Evolutionary conservation across 1,140 invertebrate species (phyloP), one percentile per base, ranked within the genome.

Genomic region (Bombus difficillimus): DNA sequence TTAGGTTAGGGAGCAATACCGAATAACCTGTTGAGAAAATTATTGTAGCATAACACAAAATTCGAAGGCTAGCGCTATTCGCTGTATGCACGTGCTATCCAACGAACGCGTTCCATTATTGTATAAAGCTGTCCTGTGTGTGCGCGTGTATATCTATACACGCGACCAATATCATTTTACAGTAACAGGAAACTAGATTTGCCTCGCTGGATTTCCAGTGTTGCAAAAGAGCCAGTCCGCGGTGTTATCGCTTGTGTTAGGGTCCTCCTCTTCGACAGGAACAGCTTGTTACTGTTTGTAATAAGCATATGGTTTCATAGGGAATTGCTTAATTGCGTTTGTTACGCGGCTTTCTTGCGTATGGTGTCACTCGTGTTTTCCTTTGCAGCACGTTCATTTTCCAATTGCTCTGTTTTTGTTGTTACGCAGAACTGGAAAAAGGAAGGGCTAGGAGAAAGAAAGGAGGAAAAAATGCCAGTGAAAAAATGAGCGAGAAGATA

Each of bases 11-110:
- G 10, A 12, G 32, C 28, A 73, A 76, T 37, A 53, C n/a, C n/a
- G 66, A 78, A 77, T 77, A 83, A 83, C 74, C 82, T 83, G 82
- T 83, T 78, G 66, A 62, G 73, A 77, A 68, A n/a, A 32, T 71
- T 72, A 62, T 79, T 10, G 53, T 15, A 53, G 34, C n/a, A 32
- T 75, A 68, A 18, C 41, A 32, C n/a, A 39, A 77, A 77, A 83
- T 82, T 82, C 72, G 57, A 28, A 39, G 25, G 47, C 22, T 32
- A 64, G 3, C 41, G 4, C 6, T 1, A 3, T n/a, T 37, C 43
- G n/a, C 12, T 37, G 28, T 18, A 18, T 13, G 5, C 32, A 18
- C 12, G 71, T 47, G 34, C 25, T 28, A 47, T 75, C n/a, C 66
- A 28, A 2, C 39, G 13, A 69, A 25, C 8, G 18, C 15, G n/a